Conservation (phyloP, 2,888 invertebrate species). For the Parelbella ahira region DNA sequence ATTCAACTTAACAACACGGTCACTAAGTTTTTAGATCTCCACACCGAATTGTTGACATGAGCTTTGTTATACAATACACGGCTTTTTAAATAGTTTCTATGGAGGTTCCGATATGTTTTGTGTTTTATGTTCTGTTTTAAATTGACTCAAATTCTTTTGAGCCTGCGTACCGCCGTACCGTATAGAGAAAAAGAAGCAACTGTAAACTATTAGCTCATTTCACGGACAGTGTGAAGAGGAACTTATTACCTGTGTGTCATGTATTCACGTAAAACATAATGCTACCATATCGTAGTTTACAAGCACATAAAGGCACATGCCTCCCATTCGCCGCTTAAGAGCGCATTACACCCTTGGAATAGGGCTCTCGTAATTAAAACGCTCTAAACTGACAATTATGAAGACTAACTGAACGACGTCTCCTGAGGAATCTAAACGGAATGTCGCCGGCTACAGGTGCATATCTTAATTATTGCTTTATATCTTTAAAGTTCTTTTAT, state of each 20-base stretch:
- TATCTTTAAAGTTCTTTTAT: slow-evolving; percentile 2
- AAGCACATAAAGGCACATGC: slow-evolving; percentile 52
- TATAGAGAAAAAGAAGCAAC: too few relatives aligned
- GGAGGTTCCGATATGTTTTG: too few relatives aligned
- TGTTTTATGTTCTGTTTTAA: too few relatives aligned
- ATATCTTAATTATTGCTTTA: slow-evolving; percentile 26
- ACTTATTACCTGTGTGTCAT: slow-evolving; percentile 31
- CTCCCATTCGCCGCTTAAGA: slow-evolving; percentile 56
- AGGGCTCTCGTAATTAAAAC: slow-evolving; percentile 74
- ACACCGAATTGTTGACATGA: too few relatives aligned
- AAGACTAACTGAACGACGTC: slow-evolving; percentile 33
- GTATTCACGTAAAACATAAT: slow-evolving; percentile 37
- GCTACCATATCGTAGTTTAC: slow-evolving; percentile 62
- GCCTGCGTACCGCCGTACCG: too few relatives aligned
- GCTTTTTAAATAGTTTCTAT: too few relatives aligned
- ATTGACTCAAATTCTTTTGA: too few relatives aligned
- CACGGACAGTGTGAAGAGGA: not conserved
- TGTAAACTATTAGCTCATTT: too few relatives aligned
- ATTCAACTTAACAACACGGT: too few relatives aligned
- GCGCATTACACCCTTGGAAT: slow-evolving; percentile 70
- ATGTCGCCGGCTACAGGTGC: slow-evolving; percentile 31
- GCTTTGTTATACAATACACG: too few relatives aligned
- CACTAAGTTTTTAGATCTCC: too few relatives aligned
- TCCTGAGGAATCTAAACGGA: slow-evolving; percentile 30
- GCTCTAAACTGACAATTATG: slow-evolving; percentile 68